A percentile compares a stretch with the other conserved stretches of the same genome.
Conservation (phyloP, 2,797 vertebrate genomes). For the Falco columbarius region DNA sequence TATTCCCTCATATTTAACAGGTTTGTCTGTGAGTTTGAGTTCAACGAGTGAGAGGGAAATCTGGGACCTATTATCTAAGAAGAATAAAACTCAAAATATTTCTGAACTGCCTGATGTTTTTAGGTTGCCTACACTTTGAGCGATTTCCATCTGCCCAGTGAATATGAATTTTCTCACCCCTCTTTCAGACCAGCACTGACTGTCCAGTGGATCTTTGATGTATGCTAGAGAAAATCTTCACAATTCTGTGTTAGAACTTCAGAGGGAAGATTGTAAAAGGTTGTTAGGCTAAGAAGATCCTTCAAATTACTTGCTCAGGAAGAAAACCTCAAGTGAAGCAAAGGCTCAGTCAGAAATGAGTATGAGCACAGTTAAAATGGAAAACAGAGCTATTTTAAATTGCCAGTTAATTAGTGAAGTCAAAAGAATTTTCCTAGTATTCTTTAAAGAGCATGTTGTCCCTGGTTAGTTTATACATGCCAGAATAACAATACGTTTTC, state of each 20-base stretch:
- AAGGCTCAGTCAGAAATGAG: background rate
- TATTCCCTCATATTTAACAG: background rate
- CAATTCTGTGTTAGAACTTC: background rate
- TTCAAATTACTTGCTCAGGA: background rate
- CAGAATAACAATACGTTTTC: slow-evolving; percentile 1
- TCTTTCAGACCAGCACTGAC: background rate
- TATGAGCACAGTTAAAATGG: background rate
- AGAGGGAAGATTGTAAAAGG: background rate
- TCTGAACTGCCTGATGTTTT: background rate
- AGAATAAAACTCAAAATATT: background rate
- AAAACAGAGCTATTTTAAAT: background rate
- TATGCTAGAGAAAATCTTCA: background rate
- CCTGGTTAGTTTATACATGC: background rate
- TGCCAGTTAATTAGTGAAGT: background rate
- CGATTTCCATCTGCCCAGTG: background rate
- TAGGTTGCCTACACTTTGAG: background rate
- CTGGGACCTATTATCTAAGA: background rate
- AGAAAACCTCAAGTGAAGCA: background rate
- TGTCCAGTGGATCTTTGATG: background rate
- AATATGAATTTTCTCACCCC: background rate
- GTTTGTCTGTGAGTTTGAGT: background rate
- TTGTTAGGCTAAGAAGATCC: background rate
- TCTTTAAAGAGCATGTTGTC: slow-evolving; percentile 1
- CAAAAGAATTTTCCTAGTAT: background rate
- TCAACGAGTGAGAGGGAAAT: background rate